Percentiles rank a stretch among this genome's conserved stretches.
phyloP scores from a whole-genome alignment of 2,113 vertebrate genomes.

The Lasiurus borealis region DNA sequence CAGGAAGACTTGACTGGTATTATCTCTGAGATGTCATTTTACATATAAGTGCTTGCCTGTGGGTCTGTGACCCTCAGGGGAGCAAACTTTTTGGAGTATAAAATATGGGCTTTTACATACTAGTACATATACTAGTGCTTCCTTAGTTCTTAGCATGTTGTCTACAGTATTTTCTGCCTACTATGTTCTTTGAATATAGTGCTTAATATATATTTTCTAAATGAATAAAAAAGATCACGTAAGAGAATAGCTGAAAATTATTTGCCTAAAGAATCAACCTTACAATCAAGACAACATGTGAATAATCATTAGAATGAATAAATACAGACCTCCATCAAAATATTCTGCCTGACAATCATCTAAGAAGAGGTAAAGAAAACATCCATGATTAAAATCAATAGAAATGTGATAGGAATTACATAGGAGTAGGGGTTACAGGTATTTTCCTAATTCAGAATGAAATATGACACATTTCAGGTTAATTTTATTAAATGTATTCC shows the following conservation, averaged over 20 bases:
- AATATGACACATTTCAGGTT: background rate
- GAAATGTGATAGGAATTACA: background rate
- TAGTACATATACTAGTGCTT: background rate
- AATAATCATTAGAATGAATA: background rate
- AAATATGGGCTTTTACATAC: background rate
- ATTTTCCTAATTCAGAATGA: background rate
- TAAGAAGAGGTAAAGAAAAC: background rate
- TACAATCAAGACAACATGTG: background rate
- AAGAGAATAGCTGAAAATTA: background rate
- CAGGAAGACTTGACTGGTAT: background rate
- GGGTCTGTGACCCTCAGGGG: background rate
- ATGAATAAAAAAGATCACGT: background rate
- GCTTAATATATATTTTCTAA: background rate
- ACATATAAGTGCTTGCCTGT: background rate
- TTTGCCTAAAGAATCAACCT: background rate
- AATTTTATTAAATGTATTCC: background rate
- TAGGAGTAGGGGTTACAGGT: background rate
- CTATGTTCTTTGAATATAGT: background rate
- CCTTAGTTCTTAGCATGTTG: background rate
- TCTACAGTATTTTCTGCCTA: background rate
- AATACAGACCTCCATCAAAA: background rate
- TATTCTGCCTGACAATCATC: background rate
- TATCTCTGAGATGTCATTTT: background rate
- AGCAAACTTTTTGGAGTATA: background rate
- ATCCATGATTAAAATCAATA: background rate